Percentiles rank a stretch among this genome's conserved stretches.
Conservation (phyloP, 1,140 invertebrate genomes). For the Papilio glaucus region DNA sequence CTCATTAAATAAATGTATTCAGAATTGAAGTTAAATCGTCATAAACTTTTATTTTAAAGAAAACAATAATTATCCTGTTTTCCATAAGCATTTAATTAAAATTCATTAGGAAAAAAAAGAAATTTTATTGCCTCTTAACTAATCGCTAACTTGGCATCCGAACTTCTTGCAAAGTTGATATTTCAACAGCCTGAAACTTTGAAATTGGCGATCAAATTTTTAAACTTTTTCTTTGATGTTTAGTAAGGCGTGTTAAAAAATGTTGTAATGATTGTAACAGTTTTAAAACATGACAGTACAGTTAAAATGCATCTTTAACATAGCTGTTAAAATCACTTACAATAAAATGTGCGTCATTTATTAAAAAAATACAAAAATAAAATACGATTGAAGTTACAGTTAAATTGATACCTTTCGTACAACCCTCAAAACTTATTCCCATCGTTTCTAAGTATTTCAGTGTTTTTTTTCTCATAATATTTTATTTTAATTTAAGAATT, state of each 20-base stretch:
- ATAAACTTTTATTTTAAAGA: not conserved
- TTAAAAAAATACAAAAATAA: too few species aligned
- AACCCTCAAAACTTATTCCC: too few species aligned
- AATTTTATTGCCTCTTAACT: constrained; percentile 5
- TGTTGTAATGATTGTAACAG: not conserved
- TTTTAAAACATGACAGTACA: not conserved
- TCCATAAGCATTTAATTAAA: constrained; percentile 2
- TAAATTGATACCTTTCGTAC: too few species aligned
- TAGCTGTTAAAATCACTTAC: not conserved
- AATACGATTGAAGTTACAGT: too few species aligned
- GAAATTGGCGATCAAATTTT: constrained; percentile 1
- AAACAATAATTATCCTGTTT: not conserved
- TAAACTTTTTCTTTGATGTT: constrained; percentile 21
- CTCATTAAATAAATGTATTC: too few species aligned
- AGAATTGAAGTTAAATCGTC: not conserved
- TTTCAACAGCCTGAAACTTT: constrained; percentile 6
- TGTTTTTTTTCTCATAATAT: too few species aligned
- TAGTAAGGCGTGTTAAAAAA: not conserved
- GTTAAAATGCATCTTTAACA: not conserved
- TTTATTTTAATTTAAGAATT: too few species aligned
- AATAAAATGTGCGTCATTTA: not conserved
- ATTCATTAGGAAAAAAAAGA: constrained; percentile 10
- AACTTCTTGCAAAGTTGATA: not conserved
- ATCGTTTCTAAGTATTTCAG: too few species aligned
- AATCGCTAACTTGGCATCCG: constrained; percentile 11